These are phyloP conservation scores for Chionis minor DNA, from an alignment of 2,113 vertebrate species.

Conservation along the genomic window DNA sequence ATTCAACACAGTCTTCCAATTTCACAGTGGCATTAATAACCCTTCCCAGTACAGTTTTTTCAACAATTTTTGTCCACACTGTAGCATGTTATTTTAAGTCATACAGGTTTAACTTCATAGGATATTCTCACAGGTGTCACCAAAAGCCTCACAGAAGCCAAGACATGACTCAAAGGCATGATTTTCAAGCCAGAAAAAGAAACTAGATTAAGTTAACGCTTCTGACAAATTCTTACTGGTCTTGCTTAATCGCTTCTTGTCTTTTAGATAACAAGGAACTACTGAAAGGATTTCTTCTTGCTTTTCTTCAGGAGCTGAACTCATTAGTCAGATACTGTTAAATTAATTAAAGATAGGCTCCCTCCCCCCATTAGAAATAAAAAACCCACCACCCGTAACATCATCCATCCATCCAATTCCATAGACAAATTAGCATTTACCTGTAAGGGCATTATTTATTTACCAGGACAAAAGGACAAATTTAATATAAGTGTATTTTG, in stretches of 20 bases:
- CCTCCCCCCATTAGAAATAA: background rate
- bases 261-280: background rate
- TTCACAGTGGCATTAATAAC: background rate
- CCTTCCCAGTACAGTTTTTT: background rate
- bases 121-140: background rate
- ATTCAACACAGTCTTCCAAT: background rate
- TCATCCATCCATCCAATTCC: background rate
- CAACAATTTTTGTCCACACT: background rate
- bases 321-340: background rate
- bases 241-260: background rate
- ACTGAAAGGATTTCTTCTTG: background rate
- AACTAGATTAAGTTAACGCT: background rate
- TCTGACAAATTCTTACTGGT: background rate
- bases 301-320: background rate
- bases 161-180: background rate
- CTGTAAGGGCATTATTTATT: background rate
- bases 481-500: background rate
- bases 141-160: background rate
- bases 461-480: background rate
- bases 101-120: background rate
- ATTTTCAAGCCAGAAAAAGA: background rate
- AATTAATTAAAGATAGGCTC: background rate
- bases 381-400: accelerated
- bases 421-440: background rate
- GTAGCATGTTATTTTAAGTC: background rate